Evolutionary conservation across 2,797 vertebrate species (phyloP).

Genomic region (Oceanodroma leucorhoa): DNA sequence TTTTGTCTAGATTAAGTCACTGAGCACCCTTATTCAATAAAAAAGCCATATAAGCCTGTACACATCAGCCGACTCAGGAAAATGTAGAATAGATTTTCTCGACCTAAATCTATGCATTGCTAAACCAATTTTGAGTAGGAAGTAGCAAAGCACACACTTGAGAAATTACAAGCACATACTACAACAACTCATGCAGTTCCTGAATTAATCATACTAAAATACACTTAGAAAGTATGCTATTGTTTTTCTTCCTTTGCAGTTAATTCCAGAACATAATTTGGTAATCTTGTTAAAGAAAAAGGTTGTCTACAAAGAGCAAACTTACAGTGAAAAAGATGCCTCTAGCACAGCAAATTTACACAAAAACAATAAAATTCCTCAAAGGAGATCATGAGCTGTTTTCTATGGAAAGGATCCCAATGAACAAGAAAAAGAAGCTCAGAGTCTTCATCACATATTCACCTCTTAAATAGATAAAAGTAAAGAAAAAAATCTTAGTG

Average conservation of each 20-base stretch:
- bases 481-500: not conserved
- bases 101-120: not conserved
- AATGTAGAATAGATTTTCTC: not conserved
- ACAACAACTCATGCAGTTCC: not conserved
- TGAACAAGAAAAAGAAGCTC: not conserved
- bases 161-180: not conserved
- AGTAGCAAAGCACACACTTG: not conserved
- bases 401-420: not conserved
- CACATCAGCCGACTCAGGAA: not conserved
- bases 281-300: not conserved
- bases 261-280: not conserved
- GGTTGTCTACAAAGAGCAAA: not conserved
- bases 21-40: not conserved
- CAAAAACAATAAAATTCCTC: not conserved
- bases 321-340: not conserved
- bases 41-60: not conserved
- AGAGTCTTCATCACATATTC: not conserved
- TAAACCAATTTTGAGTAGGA: not conserved
- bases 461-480: not conserved
- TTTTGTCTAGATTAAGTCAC: not conserved
- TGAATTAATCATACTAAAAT: not conserved
- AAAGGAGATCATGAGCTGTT: not conserved
- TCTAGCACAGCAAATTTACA: not conserved
- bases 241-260: not conserved
- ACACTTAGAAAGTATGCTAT: not conserved